Percentiles rank a stretch among this genome's conserved stretches.
phyloP scores from a whole-genome alignment of 2,797 vertebrate species.

The Hippocampus kuda region DNA sequence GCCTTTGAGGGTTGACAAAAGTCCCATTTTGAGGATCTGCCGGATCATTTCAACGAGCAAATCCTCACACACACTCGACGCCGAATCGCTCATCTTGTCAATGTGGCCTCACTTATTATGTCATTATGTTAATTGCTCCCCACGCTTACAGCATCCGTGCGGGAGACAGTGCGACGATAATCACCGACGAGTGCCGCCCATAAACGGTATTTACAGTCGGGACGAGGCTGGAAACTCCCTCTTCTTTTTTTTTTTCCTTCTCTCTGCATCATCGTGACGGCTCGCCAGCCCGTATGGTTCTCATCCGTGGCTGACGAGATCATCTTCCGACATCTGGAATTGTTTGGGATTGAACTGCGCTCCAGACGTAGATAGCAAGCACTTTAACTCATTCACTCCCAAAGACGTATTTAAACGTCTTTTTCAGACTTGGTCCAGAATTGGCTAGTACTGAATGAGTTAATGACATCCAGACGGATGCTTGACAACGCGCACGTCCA shows the following conservation, averaged over 20 bases:
- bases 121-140: slow-evolving; percentile 36
- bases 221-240: slow-evolving; percentile 41
- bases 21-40: no score
- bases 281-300: slow-evolving; percentile 2
- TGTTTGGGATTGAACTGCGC: slow-evolving; percentile 43
- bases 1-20: no score
- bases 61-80: not conserved
- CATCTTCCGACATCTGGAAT: slow-evolving; percentile 47
- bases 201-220: slow-evolving; percentile 41
- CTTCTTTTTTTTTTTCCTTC: not conserved
- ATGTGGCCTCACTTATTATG: slow-evolving; percentile 35
- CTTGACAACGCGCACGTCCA: slow-evolving; percentile 54
- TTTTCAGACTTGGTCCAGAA: no score
- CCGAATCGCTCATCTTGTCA: not conserved
- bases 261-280: not conserved
- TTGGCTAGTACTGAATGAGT: no score
- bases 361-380: slow-evolving; percentile 41
- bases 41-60: no score
- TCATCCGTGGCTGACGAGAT: slow-evolving; percentile 29
- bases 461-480: slow-evolving; percentile 56
- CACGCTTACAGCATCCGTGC: slow-evolving; percentile 11
- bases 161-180: slow-evolving; percentile 19
- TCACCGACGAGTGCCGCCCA: slow-evolving; percentile 24
- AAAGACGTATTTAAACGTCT: no score
- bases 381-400: no score